Conservation (phyloP, 2,113 vertebrate genomes). For the Cichladusa arquata region DNA sequence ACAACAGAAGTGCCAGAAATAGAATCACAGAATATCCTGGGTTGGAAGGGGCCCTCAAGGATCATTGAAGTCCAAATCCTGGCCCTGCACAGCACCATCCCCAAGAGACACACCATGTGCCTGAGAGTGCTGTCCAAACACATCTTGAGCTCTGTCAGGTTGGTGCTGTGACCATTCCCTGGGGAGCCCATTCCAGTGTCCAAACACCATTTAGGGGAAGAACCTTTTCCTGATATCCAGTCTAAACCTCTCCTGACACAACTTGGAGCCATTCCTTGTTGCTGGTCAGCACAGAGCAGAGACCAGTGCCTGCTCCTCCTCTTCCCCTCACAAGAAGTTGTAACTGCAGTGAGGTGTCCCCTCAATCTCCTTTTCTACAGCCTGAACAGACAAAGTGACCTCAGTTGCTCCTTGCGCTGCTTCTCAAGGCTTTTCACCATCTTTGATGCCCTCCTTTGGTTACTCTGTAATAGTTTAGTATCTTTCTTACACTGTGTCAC, state of each 20-base stretch:
- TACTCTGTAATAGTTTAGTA: too few relatives aligned
- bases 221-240: too few relatives aligned
- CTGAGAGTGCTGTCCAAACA: not conserved
- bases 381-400: not conserved
- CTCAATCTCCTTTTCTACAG: too few relatives aligned
- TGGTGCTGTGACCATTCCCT: not conserved
- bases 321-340: not conserved
- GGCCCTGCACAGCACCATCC: not conserved
- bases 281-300: too few relatives aligned
- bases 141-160: not conserved
- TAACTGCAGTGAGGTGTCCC: not conserved
- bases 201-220: not conserved
- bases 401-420: fast-evolving
- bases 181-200: not conserved
- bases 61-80: not conserved
- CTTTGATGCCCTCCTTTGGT: not conserved
- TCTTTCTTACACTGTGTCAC: not conserved
- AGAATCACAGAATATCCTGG: not conserved
- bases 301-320: too few relatives aligned
- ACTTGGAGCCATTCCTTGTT: too few relatives aligned
- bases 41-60: not conserved
- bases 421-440: not conserved
- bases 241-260: too few relatives aligned
- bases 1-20: not conserved
- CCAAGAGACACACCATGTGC: not conserved